phyloP scores from a whole-genome alignment of 2,113 vertebrate species.

The Rhipidura dahli region DNA sequence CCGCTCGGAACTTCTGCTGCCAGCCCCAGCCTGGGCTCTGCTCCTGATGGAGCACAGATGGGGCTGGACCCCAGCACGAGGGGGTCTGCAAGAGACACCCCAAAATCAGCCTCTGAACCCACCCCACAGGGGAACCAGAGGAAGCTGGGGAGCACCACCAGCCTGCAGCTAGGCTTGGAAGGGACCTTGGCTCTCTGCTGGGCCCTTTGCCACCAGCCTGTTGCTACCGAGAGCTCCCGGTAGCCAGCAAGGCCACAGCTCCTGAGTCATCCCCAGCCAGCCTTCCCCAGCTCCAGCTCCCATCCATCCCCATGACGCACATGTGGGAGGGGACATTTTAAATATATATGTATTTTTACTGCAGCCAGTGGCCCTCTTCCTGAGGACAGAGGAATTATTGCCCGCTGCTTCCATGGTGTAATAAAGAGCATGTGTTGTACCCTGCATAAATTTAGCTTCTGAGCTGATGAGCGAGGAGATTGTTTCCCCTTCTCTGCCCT shows the following conservation, averaged over 20 bases:
- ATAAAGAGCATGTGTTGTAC: conserved; percentile 5
- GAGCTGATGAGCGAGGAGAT: not conserved
- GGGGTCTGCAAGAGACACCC: rapidly evolving
- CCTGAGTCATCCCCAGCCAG: conserved; percentile 31
- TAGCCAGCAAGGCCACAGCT: conserved; percentile 1
- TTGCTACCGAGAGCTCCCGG: not conserved
- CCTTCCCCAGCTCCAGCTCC: conserved; percentile 28
- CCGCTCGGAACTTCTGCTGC: not conserved
- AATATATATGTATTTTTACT: not conserved
- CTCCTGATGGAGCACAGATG: rapidly evolving
- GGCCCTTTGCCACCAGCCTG: not conserved
- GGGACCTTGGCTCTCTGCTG: not conserved
- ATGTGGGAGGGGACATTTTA: not conserved
- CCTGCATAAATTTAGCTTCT: conserved; percentile 7
- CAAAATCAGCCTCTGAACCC: not conserved
- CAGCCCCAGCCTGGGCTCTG: not conserved
- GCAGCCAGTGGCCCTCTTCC: conserved; percentile 1
- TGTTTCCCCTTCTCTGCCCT: not conserved
- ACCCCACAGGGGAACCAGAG: not conserved
- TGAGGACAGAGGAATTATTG: conserved; percentile 10
- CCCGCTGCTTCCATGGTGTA: not conserved
- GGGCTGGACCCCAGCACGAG: not conserved
- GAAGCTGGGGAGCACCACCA: not conserved
- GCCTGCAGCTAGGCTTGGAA: not conserved
- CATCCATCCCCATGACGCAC: conserved; percentile 5